These are phyloP conservation scores for Crenuchus spilurus DNA, from an alignment of 2,797 vertebrate species.

Conservation along the genomic window DNA sequence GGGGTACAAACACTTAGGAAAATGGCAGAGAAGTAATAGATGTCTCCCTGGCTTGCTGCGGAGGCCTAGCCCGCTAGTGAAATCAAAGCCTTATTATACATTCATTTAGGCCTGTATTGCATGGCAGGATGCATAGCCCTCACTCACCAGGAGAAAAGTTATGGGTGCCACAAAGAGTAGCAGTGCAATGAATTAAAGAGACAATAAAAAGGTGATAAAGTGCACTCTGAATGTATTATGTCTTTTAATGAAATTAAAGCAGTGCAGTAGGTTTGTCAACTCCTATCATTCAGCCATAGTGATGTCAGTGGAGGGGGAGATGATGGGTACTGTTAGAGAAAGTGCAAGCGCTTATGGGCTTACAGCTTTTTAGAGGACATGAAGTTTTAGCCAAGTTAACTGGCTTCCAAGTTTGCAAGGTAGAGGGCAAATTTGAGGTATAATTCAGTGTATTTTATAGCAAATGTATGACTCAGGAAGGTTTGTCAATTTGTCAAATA, in stretches of 20 bases:
- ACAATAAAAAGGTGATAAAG: slow-evolving; percentile 71
- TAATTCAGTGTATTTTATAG: background rate
- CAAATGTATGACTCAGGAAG: background rate
- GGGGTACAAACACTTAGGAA: slow-evolving; percentile 92
- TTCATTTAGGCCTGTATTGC: slow-evolving; percentile 66
- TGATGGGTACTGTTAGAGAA: slow-evolving; percentile 69
- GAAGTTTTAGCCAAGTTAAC: slow-evolving; percentile 3
- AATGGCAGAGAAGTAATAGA: slow-evolving; percentile 86
- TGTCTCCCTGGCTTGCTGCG: slow-evolving; percentile 69
- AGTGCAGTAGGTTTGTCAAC: slow-evolving; percentile 45
- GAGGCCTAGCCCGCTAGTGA: slow-evolving; percentile 62
- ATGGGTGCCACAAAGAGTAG: slow-evolving; percentile 53
- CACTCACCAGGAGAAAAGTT: slow-evolving; percentile 45
- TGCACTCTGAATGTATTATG: slow-evolving; percentile 57
- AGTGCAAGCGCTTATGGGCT: slow-evolving; percentile 26
- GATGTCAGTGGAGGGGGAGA: slow-evolving; percentile 72
- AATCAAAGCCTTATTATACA: slow-evolving; percentile 75
- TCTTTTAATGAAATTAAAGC: slow-evolving; percentile 71
- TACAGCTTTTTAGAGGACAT: slow-evolving; percentile 42
- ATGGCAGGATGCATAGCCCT: slow-evolving; percentile 33
- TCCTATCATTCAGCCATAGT: slow-evolving; percentile 42
- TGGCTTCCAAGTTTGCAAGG: background rate
- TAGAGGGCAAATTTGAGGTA: background rate
- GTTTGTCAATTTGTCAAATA: background rate
- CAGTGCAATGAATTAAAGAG: slow-evolving; percentile 60